Conservation (phyloP, 2,113 vertebrate species). For the Narcine bancroftii region DNA sequence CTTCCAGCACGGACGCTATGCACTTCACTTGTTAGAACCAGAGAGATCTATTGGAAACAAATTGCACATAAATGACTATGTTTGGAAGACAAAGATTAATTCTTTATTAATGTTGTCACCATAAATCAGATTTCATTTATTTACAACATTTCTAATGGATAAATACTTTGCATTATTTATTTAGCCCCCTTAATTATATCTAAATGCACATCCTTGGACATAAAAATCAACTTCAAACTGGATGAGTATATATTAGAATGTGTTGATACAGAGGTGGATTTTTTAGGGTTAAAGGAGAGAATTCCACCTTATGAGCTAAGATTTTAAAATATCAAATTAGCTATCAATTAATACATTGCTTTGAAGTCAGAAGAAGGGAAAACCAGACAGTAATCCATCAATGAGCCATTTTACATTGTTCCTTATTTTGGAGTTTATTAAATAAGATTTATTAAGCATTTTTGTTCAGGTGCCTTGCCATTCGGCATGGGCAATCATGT, state of each 20-base stretch:
- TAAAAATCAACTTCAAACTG: neutral
- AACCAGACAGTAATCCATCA: too few relatives aligned
- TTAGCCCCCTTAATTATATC: neutral
- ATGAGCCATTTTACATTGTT: too few relatives aligned
- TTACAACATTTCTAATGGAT: neutral
- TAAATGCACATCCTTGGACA: too few relatives aligned
- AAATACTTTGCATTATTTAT: neutral
- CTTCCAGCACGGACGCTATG: conserved; percentile 91
- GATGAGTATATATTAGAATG: neutral
- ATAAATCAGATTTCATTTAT: neutral
- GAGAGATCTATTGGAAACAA: conserved; percentile 58
- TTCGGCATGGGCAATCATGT: too few relatives aligned
- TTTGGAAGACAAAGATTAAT: neutral
- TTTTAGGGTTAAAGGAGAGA: neutral
- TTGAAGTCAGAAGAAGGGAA: neutral
- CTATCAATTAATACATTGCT: neutral
- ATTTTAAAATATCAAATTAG: neutral
- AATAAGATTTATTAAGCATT: too few relatives aligned
- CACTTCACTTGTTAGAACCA: conserved; percentile 81
- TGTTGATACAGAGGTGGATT: neutral
- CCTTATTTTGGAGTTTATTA: too few relatives aligned
- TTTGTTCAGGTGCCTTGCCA: too few relatives aligned
- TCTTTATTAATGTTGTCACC: neutral
- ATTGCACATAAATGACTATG: neutral
- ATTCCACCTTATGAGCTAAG: neutral